Evolutionary conservation across 1,140 invertebrate species (phyloP).

Genomic region (Lutraria rhynchaena): DNA sequence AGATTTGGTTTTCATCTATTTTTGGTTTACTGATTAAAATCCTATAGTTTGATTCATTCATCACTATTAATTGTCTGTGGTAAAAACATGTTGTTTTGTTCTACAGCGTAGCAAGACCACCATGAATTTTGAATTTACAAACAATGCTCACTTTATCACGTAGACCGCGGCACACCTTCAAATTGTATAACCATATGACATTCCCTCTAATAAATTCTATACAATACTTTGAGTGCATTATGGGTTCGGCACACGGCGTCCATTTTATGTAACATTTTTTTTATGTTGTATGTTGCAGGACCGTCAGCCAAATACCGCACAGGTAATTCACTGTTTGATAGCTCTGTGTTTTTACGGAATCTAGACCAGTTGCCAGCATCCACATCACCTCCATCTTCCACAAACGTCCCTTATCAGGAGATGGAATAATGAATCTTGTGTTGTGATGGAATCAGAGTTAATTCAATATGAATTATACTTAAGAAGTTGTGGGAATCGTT

Average conservation of each 20-base stretch:
- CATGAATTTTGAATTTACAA: too few species aligned
- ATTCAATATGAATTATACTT: too few species aligned
- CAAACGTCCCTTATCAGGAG: conserved; percentile 16
- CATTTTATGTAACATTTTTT: neutral
- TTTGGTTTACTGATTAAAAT: too few species aligned
- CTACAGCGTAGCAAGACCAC: too few species aligned
- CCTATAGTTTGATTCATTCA: too few species aligned
- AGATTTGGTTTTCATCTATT: too few species aligned
- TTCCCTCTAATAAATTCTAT: neutral
- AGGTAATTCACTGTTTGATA: conserved; percentile 3
- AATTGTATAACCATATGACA: neutral
- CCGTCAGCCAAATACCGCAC: conserved; percentile 1
- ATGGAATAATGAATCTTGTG: neutral
- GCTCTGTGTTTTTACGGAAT: conserved; percentile 13
- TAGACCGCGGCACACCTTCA: neutral
- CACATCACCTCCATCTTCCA: conserved; percentile 1
- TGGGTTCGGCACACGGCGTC: neutral
- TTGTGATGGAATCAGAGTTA: too few species aligned
- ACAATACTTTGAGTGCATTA: neutral
- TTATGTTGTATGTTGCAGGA: neutral
- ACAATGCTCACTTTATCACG: too few species aligned
- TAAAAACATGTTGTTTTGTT: too few species aligned
- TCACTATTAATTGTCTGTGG: too few species aligned
- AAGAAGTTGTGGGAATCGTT: too few species aligned
- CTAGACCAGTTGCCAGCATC: neutral